Conservation (phyloP, 2,888 invertebrate genomes). For the Torymus aiolomorphi region DNA sequence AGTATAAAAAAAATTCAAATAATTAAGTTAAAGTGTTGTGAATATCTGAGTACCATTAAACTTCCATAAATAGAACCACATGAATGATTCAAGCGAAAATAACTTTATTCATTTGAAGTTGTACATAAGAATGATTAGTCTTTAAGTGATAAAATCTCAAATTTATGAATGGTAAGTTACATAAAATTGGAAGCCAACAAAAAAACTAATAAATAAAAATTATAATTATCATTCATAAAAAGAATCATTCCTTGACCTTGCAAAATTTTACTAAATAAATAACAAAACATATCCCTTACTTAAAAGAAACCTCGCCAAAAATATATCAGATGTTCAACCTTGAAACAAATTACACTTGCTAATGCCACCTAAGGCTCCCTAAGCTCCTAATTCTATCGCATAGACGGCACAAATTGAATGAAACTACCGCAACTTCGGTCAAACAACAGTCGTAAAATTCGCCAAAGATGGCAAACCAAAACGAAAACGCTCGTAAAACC, state of each 20-base stretch:
- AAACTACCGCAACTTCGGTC: neutral
- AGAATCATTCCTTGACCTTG: neutral
- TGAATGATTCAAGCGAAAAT: no score
- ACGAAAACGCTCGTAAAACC: neutral
- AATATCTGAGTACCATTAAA: no score
- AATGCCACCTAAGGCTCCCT: neutral
- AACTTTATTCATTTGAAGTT: no score
- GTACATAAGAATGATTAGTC: no score
- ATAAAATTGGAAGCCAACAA: neutral
- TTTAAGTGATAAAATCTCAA: no score
- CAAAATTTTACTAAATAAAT: neutral
- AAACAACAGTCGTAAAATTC: neutral
- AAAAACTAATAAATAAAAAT: neutral
- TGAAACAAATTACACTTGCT: conserved; percentile 21
- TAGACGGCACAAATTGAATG: conserved; percentile 25
- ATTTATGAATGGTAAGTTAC: neutral
- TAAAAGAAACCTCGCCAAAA: conserved; percentile 6
- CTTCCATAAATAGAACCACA: no score
- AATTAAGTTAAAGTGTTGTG: no score
- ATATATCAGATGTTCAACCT: conserved; percentile 13
- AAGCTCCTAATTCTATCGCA: conserved; percentile 11
- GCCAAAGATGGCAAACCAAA: neutral
- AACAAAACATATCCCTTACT: neutral
- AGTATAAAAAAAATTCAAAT: no score
- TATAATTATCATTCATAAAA: neutral